A percentile compares a stretch with the other conserved stretches of the same genome.
These are phyloP conservation scores for Liasis olivaceus DNA, from an alignment of 2,797 vertebrate species.

Conservation along the genomic window DNA sequence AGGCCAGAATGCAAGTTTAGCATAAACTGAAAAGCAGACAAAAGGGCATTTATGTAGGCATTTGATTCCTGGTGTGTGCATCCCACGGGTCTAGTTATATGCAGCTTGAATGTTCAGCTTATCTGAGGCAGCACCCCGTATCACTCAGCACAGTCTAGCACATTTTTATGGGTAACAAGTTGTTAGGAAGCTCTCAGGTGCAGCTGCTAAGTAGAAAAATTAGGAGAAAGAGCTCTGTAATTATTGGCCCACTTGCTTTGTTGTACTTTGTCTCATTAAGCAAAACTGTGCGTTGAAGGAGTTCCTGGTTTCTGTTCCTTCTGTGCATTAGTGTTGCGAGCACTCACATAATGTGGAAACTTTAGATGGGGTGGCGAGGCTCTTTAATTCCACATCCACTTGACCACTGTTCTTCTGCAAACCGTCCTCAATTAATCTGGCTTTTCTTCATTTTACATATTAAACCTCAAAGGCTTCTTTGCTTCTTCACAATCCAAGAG, in stretches of 20 bases:
- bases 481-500: background rate
- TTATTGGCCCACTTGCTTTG: slow-evolving; percentile 19
- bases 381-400: background rate
- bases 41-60: slow-evolving; percentile 27
- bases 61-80: slow-evolving; percentile 26
- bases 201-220: slow-evolving; percentile 16
- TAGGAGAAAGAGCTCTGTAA: slow-evolving; percentile 46
- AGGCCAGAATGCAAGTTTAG: background rate
- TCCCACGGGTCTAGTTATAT: slow-evolving; percentile 34
- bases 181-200: slow-evolving; percentile 34
- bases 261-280: background rate
- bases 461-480: too few relatives aligned
- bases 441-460: background rate
- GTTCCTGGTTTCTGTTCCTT: slow-evolving; percentile 13
- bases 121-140: slow-evolving; percentile 20
- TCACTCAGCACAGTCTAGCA: background rate
- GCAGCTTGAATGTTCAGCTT: slow-evolving; percentile 43
- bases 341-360: slow-evolving; percentile 38
- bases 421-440: background rate
- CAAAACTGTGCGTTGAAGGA: slow-evolving; percentile 3
- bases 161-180: slow-evolving; percentile 25
- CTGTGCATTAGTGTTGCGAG: slow-evolving; percentile 1
- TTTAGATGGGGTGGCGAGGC: background rate
- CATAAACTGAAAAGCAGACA: slow-evolving; percentile 8
- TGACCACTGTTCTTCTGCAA: background rate